Base-by-base conservation (phyloP, 2,888 invertebrate species). In the Dugesia japonica region DNA sequence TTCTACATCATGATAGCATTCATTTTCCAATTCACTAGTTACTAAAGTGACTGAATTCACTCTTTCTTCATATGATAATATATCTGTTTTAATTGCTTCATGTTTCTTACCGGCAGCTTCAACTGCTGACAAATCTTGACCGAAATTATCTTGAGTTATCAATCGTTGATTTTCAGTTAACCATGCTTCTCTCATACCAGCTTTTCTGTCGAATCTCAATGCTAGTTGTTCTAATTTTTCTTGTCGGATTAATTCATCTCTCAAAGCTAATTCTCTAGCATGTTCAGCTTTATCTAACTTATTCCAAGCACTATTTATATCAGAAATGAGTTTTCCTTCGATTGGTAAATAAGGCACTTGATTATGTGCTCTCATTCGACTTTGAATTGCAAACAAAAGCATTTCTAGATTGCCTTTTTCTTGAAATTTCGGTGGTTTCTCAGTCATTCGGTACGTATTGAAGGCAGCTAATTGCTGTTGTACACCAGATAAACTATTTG, bases 41-140 rank as follows among this genome's bases (percentile, higher is more conserved):
- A 99, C 98, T 0, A 94, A 92, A 31, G 98, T 94, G 0, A 99
- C 97, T 0, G 98, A 97, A 84, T 95, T 94, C 0, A 98, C 97
- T 73, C 98, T 89, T 85, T 99, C 98, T 85, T 99, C 97, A 82
- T 98, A 99, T 0, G 98, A 97, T 84, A 95, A 92, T 82, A 99
- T 99, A 83, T 99, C 99, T 0, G 98, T 99, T 86, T 98, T 98
- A 81, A 99, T 99, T 71, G 99, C 98, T 86, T 99, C 98, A 86
- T 99, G 98, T 85, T 98, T 98, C 88, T 98, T 98, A 75, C 95
- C 95, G 0, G 97, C 97, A 0, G 98, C 97, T 85, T 99, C 98
- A 0, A 98, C 97, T 0, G 94, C 94, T 1, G 95, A 92, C 81
- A 99, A 87, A 86, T 99, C 98, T 85, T 92, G 92, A 1, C 98